A percentile compares a stretch with the other conserved stretches of the same genome.
phyloP scores from a whole-genome alignment of 2,113 vertebrate genomes.

The Myodes glareolus region DNA sequence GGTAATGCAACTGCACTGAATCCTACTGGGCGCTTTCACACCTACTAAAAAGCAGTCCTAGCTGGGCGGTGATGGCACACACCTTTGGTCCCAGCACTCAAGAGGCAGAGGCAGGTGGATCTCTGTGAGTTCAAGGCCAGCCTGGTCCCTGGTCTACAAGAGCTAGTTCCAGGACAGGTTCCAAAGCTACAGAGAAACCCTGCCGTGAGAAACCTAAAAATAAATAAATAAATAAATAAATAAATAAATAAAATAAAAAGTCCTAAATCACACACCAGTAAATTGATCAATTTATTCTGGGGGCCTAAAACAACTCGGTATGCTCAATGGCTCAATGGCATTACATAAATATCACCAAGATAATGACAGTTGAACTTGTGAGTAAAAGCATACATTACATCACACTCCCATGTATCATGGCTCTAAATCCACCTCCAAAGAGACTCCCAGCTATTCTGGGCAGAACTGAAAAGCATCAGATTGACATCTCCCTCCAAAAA shows the following conservation, averaged over 20 bases:
- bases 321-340: slow-evolving; percentile 18
- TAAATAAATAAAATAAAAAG: background rate
- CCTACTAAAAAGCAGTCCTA: background rate
- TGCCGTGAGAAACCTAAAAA: no score
- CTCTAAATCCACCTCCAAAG: background rate
- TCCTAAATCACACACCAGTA: background rate
- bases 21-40: background rate
- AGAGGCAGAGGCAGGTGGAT: no score
- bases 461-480: slow-evolving; percentile 3
- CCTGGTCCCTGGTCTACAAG: no score
- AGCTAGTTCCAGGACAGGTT: no score
- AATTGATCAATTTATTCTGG: background rate
- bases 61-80: no score
- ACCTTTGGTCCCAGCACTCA: no score
- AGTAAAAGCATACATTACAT: background rate
- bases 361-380: slow-evolving; percentile 8
- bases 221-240: background rate
- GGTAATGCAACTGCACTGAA: background rate
- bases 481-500: background rate
- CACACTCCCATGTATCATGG: background rate
- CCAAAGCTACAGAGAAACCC: no score
- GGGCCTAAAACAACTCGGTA: slow-evolving; percentile 27
- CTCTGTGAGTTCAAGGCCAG: no score
- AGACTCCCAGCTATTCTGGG: background rate
- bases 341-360: slow-evolving; percentile 40